phyloP scores from a whole-genome alignment of 2,113 vertebrate genomes.

The Meriones unguiculatus region DNA sequence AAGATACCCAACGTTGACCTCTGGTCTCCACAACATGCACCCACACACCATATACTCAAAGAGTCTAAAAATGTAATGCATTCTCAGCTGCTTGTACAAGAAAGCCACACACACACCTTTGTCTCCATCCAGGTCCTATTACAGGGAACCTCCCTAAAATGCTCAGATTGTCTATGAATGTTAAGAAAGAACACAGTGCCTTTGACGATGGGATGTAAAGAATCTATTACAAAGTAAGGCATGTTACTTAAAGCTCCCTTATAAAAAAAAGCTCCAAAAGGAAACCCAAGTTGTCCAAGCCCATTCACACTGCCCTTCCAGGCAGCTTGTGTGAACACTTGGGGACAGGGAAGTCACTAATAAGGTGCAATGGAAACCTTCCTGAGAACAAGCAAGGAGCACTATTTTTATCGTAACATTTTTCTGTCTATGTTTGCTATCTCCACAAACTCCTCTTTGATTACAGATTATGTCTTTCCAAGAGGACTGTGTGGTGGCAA shows the following conservation, averaged over 20 bases:
- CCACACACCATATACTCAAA: neutral
- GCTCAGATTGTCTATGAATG: neutral
- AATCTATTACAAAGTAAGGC: neutral
- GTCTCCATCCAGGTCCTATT: neutral
- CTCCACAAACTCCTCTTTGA: slow-evolving; percentile 52
- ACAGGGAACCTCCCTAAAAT: neutral
- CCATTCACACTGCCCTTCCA: rapidly evolving
- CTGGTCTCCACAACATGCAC: neutral
- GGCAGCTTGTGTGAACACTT: rapidly evolving
- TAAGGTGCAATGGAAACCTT: neutral
- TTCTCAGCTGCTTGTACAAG: neutral
- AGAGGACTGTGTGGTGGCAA: slow-evolving; percentile 44
- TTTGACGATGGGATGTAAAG: slow-evolving; percentile 30
- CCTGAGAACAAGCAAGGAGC: slow-evolving; percentile 36
- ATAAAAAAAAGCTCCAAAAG: neutral
- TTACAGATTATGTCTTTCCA: slow-evolving; percentile 63
- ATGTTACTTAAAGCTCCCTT: neutral
- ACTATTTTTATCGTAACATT: neutral
- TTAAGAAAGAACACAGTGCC: neutral
- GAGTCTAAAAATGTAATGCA: neutral
- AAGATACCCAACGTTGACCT: neutral
- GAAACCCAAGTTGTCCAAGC: neutral
- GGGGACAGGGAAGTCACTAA: neutral
- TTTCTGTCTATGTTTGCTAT: neutral
- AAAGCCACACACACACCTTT: neutral